Conservation (phyloP, 2,888 invertebrate genomes). For the Shargacucullia verbasci region DNA sequence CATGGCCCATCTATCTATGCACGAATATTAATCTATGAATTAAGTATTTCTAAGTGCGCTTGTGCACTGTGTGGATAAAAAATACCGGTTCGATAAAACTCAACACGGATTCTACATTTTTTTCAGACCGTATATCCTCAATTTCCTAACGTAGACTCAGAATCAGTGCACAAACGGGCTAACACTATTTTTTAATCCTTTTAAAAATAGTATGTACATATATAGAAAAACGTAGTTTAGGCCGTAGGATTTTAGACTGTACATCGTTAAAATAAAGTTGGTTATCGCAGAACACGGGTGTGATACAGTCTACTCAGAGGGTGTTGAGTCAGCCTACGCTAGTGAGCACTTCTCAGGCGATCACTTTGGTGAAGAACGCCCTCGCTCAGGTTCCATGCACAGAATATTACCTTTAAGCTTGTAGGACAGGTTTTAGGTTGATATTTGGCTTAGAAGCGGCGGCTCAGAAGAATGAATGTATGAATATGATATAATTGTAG, state of each 20-base stretch:
- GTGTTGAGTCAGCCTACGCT: slow-evolving; percentile 78
- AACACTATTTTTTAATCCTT: background rate
- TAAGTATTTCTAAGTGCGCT: no score
- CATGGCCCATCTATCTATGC: slow-evolving; percentile 3
- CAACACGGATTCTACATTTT: no score
- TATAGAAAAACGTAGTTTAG: slow-evolving; percentile 5
- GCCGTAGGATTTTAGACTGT: slow-evolving; percentile 7
- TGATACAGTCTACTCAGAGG: slow-evolving; percentile 85
- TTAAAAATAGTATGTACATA: slow-evolving; percentile 2
- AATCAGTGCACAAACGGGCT: slow-evolving; percentile 1
- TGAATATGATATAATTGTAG: no score
- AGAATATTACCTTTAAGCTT: slow-evolving; percentile 55
- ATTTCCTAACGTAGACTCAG: background rate
- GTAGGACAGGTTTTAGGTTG: slow-evolving; percentile 38
- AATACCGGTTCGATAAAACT: no score
- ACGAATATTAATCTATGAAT: background rate
- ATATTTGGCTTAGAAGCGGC: background rate
- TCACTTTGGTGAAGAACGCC: slow-evolving; percentile 78
- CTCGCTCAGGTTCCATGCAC: slow-evolving; percentile 65
- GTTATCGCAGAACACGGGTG: slow-evolving; percentile 80
- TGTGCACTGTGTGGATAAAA: no score
- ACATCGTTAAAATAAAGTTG: slow-evolving; percentile 35
- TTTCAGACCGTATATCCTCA: background rate
- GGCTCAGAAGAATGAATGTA: no score
- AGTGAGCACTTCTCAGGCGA: slow-evolving; percentile 81